Percentiles rank a stretch among this genome's conserved stretches.
Conservation (phyloP, 2,888 invertebrate genomes). For the Ethmia dodecea region DNA sequence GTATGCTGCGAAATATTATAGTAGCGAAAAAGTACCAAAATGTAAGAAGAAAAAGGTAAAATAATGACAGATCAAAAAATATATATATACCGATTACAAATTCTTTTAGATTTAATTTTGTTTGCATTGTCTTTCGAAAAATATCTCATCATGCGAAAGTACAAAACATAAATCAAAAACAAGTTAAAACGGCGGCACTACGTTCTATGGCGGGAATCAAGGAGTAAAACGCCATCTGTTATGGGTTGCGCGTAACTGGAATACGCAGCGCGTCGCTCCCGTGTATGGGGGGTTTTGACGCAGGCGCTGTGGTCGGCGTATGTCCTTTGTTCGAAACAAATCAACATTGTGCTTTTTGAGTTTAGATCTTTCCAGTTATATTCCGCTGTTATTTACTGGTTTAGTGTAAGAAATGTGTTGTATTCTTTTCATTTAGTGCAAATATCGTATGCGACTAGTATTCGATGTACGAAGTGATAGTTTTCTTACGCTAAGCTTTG, state of each 20-base stretch:
- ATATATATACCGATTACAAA: too few species aligned
- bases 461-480: constrained; percentile 40
- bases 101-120: too few species aligned
- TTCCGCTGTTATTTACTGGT: constrained; percentile 37
- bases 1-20: too few species aligned
- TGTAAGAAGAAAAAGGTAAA: too few species aligned
- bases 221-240: constrained; percentile 59
- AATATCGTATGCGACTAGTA: constrained; percentile 34
- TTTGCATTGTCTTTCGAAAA: too few species aligned
- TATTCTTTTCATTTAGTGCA: constrained; percentile 35
- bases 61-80: too few species aligned
- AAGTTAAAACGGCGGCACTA: too few species aligned
- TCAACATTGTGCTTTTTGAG: constrained; percentile 70
- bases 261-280: constrained; percentile 53
- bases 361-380: constrained; percentile 57
- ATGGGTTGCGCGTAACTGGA: constrained; percentile 31
- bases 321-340: constrained; percentile 77
- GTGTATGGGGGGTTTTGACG: constrained; percentile 57
- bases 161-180: too few species aligned
- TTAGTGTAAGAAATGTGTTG: constrained; percentile 52
- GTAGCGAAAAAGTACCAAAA: too few species aligned
- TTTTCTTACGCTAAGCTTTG: constrained; percentile 46
- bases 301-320: constrained; percentile 74
- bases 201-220: constrained; percentile 23
- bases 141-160: too few species aligned